Percentiles rank a stretch among this genome's conserved stretches.
These are phyloP conservation scores for Lateolabrax maculatus DNA, from an alignment of 2,797 vertebrate species.

Conservation along the genomic window DNA sequence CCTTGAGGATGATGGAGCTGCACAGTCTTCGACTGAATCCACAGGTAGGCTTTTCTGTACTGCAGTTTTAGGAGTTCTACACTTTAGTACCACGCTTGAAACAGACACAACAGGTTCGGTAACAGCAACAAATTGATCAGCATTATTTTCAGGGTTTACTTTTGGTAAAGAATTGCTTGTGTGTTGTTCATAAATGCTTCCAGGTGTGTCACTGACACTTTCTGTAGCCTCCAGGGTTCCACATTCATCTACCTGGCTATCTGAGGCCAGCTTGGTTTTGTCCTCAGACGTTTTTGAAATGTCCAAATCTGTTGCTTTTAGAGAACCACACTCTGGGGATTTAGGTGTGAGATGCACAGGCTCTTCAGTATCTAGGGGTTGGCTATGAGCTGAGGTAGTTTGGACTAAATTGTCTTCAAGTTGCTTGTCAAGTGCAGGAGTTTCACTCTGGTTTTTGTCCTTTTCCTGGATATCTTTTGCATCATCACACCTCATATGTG, in stretches of 20 bases:
- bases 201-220: background rate
- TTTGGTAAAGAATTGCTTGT: conserved; percentile 5
- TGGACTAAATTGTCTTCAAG: conserved; percentile 22
- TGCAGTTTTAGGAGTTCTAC: background rate
- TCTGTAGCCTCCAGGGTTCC: background rate
- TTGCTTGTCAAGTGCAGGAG: conserved; percentile 5
- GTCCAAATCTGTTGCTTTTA: conserved; percentile 4
- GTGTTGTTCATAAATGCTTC: conserved; percentile 1
- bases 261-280: background rate
- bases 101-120: background rate
- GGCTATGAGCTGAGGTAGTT: conserved; percentile 22
- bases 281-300: conserved; percentile 17
- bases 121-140: conserved; percentile 1
- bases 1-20: background rate
- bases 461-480: conserved; percentile 8
- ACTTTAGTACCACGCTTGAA: conserved; percentile 17
- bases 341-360: background rate
- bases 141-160: background rate
- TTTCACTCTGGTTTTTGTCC: background rate
- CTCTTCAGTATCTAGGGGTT: background rate
- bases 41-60: conserved; percentile 8
- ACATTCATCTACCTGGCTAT: conserved; percentile 3
- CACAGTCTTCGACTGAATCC: conserved; percentile 29
- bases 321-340: conserved; percentile 14
- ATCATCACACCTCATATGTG: background rate